A percentile compares a stretch with the other conserved stretches of the same genome.
These are phyloP conservation scores for Elymnias hypermnestra DNA, from an alignment of 1,140 invertebrate genomes.

Conservation along the genomic window DNA sequence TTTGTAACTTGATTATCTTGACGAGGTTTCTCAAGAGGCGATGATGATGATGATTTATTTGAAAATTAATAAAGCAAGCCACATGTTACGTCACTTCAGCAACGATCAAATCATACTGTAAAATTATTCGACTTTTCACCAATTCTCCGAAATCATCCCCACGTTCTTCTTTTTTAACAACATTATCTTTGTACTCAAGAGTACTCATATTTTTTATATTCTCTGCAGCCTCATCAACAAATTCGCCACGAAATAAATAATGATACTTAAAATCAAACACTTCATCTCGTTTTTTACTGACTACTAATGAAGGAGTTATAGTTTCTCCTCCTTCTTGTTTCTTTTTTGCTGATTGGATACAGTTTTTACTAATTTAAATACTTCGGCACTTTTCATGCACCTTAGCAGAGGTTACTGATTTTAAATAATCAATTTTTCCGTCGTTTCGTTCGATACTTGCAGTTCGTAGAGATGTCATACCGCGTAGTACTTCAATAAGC, in stretches of 20 bases:
- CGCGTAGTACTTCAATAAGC: too few species aligned
- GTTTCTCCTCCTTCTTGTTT: conserved; percentile 23
- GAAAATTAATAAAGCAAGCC: conserved; percentile 46
- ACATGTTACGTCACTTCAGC: conserved; percentile 47
- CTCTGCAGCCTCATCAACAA: conserved; percentile 36
- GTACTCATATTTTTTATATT: conserved; percentile 40
- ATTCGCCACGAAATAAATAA: conserved; percentile 46
- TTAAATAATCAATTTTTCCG: conserved; percentile 44
- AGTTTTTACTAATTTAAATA: conserved; percentile 41
- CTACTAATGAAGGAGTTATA: conserved; percentile 21
- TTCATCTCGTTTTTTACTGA: too few species aligned
- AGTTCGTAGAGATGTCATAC: too few species aligned
- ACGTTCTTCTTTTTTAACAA: conserved; percentile 43
- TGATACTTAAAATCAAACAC: conserved; percentile 41
- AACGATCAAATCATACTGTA: conserved; percentile 41
- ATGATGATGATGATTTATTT: conserved; percentile 33
- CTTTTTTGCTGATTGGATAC: conserved; percentile 37
- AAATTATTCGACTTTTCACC: conserved; percentile 41
- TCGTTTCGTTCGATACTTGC: too few species aligned
- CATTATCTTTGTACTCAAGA: conserved; percentile 44
- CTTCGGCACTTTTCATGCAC: conserved; percentile 40
- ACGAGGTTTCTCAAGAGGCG: conserved; percentile 27
- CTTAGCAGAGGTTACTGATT: conserved; percentile 48
- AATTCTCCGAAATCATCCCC: conserved; percentile 39
- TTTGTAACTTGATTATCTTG: conserved; percentile 39